Evolutionary conservation across 2,113 vertebrate genomes (phyloP), one percentile per base, ranked within the genome.

Genomic region (Heloderma charlesbogerti): DNA sequence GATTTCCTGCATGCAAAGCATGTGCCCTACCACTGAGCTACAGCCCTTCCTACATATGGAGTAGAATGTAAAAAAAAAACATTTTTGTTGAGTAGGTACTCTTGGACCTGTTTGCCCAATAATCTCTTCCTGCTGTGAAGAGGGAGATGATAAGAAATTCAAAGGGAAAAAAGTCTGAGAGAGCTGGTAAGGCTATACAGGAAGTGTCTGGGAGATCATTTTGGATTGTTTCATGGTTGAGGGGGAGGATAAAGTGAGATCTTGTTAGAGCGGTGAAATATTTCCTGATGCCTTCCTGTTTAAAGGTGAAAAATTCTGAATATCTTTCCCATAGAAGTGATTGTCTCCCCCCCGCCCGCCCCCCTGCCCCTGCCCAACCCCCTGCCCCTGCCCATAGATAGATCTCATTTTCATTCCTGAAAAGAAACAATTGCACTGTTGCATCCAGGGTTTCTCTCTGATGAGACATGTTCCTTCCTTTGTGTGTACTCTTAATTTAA

Each of bases 401-500:
- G 6, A 75, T 71, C 54, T 82, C 40, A 8, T 71, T 60, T 87
- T 69, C 40, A 27, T 34, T 57, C 66, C 15, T 37, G 40, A 82
- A 83, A 88, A 83, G n/a, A 75, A 89, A 43, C 1, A 74, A n/a
- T 87, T 74, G 43, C 43, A 72, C n/a, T 75, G 45, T 48, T 48
- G 22, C 37, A 31, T 74, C 31, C 7, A 31, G 67, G 16, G 5
- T 29, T 13, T n/a, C 43, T 87, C 13, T 83, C 29, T n/a, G n/a
- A 80, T 63, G 74, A 86, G 6, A 81, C 22, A 45, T 74, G 15
- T 40, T 75, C 5, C 20, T 74, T 63, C 34, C 84, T 75, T 90
- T 90, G 20, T 85, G 34, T 37, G 6, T 77, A 74, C 18, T 84
- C 48, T 74, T 87, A 66, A 48, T 91, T 74, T 60, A 66, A 72